Base-by-base conservation (phyloP, 2,888 invertebrate genomes). In the Vesta saturnalis region DNA sequence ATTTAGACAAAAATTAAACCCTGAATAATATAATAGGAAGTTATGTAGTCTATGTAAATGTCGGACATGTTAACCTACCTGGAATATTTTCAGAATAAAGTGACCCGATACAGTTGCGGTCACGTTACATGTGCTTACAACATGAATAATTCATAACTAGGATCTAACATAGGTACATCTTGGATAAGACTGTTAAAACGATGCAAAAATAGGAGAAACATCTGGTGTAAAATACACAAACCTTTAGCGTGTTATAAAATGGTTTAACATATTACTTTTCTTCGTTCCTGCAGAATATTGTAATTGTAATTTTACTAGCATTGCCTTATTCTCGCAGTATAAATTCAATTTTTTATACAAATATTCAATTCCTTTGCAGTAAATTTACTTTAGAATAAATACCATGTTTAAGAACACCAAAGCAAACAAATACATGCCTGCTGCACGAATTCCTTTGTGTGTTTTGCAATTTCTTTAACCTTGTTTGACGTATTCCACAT, bases 61-160 rank as follows among this genome's bases (percentile, higher is more conserved):
- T 73, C 77, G 72, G 72, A 73, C 71, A 70, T 75, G 76, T 75
- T 73, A 70, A 72, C 75, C 67, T 68, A 72, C 72, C 66, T 58
- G 64, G 75, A 78, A 78, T 77, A 78, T 78, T 76, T 78, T 76
- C 73, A 76, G 76, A 73, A 73, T 72, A 74, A 74, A 52, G 74
- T 73, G 73, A 73, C 72, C 72, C 72, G 76, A 77, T 78, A 76
- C 76, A 76, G 76, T 77, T 76, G 77, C 78, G 77, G 77, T 78
- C 77, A 78, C 78, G 79, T 78, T 79, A 74, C 77, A 73, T 75
- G 72, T 76, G 74, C 70, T 71, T 72, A 69, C 64, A 67, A 49
- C 73, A 79, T 80, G 80, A 80, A 80, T 80, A 79, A 80, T 80
- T 80, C 79, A 80, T 70, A 72, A 70, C 74, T 69, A 72, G 72